These are phyloP conservation scores for Andinoacara biseriatus DNA, from an alignment of 2,113 vertebrate species.

Conservation along the genomic window DNA sequence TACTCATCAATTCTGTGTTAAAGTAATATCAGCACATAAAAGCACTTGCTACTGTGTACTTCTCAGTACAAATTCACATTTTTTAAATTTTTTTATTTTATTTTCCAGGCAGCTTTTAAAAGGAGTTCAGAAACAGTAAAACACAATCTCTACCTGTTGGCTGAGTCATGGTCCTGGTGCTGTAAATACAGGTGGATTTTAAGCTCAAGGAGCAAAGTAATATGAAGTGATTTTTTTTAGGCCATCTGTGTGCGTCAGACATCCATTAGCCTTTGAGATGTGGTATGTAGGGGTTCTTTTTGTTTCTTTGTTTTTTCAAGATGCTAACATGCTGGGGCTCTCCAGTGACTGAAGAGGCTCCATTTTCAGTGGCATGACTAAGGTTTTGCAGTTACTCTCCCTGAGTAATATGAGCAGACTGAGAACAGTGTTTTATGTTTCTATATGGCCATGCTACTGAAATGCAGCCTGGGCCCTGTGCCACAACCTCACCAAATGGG, in stretches of 20 bases:
- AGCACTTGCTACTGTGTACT: neutral
- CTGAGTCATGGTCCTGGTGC: neutral
- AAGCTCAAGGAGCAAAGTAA: neutral
- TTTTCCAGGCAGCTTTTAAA: neutral
- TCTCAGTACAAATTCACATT: neutral
- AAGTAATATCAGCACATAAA: neutral
- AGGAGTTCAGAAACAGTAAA: neutral
- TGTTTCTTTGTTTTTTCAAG: neutral
- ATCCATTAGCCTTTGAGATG: neutral
- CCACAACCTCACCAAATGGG: neutral
- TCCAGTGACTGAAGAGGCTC: neutral
- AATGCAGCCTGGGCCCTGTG: neutral
- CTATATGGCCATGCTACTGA: neutral
- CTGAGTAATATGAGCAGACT: neutral
- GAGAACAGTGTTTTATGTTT: neutral
- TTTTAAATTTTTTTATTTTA: neutral
- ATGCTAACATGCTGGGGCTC: neutral
- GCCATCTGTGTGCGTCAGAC: neutral
- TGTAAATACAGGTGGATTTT: neutral
- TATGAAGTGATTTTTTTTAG: neutral
- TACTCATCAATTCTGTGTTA: neutral
- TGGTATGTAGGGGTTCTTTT: neutral
- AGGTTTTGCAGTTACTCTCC: constrained; percentile 4
- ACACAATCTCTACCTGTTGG: neutral
- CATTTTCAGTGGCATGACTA: neutral